Base-by-base conservation (phyloP, 2,113 vertebrate genomes). In the Tachysurus vachellii region DNA sequence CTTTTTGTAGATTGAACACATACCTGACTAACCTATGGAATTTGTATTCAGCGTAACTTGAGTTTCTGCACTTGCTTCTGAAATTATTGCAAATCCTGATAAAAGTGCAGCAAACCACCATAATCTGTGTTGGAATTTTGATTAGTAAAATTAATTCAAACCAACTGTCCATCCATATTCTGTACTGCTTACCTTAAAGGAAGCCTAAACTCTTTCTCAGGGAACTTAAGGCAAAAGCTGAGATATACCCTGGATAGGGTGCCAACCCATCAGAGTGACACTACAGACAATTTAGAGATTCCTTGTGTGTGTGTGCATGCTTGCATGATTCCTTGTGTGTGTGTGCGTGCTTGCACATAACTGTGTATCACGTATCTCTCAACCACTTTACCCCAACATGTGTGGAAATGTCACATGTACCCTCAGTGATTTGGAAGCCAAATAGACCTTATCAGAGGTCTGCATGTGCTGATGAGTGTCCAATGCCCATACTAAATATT, bases 391-490 rank as follows among this genome's bases (percentile, higher is more conserved):
- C 14, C 26, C 59, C 36, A 82, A 61, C 26, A 19, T 82, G 36
- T 66, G 36, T 62, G 77, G 4, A 88, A 89, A 89, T 89, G 81
- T 86, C 85, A 86, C 83, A 26, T 26, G 21, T 54, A 83, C 88
- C 80, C 80, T 54, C 73, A 31, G 56, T 26, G 50, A 21, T 26
- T 71, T 86, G 57, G 17, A 23, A 59, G 21, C 70, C 54, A 82
- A 66, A 50, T 85, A 36, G 23, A 57, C 19, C 54, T 61, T 44
- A 59, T 36, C 83, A 57, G 12, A 23, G 53, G 28, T 57, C 47
- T 80, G 21, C 75, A 36, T 54, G 66, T 84, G 68, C 23, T 71
- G 66, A 57, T 57, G 28, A 84, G 82, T 12, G 31, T 2, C n/a
- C n/a, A 16, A 21, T 54, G 16, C 12, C 36, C 36, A 3, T 23